phyloP scores from a whole-genome alignment of 2,113 vertebrate genomes.

The Dermatemys mawii region DNA sequence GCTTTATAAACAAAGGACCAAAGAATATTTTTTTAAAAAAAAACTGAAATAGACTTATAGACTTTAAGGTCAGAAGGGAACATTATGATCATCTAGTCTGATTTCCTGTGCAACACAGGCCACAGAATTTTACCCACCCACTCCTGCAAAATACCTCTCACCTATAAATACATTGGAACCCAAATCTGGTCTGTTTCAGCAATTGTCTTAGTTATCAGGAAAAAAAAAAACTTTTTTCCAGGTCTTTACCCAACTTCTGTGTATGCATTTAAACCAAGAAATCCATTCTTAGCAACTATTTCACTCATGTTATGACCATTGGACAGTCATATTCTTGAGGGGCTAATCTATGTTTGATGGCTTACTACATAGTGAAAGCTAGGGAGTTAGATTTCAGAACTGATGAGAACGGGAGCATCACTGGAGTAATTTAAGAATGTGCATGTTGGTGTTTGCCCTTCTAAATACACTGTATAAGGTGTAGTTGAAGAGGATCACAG shows the following conservation, averaged over 20 bases:
- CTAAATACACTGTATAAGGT: neutral
- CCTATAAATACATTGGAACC: neutral
- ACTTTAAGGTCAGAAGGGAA: no score
- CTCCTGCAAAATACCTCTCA: no score
- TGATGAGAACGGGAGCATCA: neutral
- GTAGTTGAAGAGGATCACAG: neutral
- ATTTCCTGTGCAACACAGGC: no score
- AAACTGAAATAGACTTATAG: neutral
- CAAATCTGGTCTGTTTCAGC: neutral
- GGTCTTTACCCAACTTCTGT: no score
- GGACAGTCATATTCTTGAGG: neutral
- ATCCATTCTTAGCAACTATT: neutral
- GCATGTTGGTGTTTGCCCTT: neutral
- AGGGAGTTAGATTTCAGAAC: fast-evolving
- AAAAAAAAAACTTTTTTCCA: no score
- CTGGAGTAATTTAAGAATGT: fast-evolving
- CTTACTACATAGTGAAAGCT: neutral
- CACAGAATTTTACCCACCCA: no score
- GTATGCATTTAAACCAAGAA: no score
- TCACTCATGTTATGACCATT: neutral
- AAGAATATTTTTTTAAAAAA: neutral
- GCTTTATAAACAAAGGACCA: neutral
- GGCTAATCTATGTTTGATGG: neutral
- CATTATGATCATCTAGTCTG: no score
- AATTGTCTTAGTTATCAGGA: neutral